Conservation (phyloP, 2,113 vertebrate genomes). For the Camelus bactrianus region DNA sequence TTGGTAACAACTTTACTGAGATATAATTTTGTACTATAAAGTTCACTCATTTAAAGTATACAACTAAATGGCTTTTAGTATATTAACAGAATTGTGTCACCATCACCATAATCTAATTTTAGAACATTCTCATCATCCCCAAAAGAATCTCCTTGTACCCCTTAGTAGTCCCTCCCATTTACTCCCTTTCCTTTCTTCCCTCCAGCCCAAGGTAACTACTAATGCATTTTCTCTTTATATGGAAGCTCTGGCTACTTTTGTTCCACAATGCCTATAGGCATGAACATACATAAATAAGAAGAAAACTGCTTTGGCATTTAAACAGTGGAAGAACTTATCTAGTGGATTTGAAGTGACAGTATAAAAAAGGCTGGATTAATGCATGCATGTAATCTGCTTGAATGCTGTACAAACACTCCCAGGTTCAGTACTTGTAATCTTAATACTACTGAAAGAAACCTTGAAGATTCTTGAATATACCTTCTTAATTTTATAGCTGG, state of each 20-base stretch:
- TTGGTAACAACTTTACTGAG: conserved; percentile 34
- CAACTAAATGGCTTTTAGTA: neutral
- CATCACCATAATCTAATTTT: conserved; percentile 38
- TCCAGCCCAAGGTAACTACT: neutral
- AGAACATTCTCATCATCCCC: neutral
- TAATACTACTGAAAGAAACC: conserved; percentile 16
- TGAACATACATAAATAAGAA: neutral
- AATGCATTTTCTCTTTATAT: neutral
- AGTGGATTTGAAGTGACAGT: conserved; percentile 7
- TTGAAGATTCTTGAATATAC: conserved; percentile 52
- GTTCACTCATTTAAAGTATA: neutral
- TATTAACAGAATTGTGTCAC: neutral
- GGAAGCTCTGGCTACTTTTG: conserved; percentile 12
- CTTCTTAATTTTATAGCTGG: neutral
- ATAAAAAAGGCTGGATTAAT: conserved; percentile 32
- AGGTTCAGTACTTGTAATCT: conserved; percentile 8
- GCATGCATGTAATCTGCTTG: neutral
- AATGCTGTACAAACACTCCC: neutral
- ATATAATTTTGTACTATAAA: neutral
- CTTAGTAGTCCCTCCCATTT: neutral
- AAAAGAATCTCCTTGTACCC: neutral
- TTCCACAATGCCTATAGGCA: neutral
- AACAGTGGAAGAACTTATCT: neutral
- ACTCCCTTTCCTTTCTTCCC: neutral
- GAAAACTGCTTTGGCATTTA: conserved; percentile 18